Percentiles rank a stretch among this genome's conserved stretches.
Evolutionary conservation across 2,888 invertebrate species (phyloP).

Genomic region (Eudemis profundana): DNA sequence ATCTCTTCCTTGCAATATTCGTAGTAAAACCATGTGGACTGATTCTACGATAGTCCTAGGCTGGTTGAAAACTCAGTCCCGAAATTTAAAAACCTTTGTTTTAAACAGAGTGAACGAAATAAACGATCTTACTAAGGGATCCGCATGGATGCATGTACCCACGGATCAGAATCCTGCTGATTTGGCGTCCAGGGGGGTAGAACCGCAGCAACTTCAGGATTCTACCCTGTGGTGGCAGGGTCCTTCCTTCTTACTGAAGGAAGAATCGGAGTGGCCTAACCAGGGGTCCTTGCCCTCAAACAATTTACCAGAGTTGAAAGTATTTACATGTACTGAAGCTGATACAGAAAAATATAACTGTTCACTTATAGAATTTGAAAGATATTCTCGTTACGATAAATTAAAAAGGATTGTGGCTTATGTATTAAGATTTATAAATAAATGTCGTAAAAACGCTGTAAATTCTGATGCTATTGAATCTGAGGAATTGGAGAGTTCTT

Average conservation of each 20-base stretch:
- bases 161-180: too few species aligned
- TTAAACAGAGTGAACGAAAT: background rate
- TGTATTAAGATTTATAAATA: too few species aligned
- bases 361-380: background rate
- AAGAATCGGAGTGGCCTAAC: background rate
- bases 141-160: too few species aligned
- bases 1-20: too few species aligned
- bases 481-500: background rate
- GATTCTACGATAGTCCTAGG: conserved; percentile 1
- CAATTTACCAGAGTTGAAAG: background rate
- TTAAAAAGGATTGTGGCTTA: background rate
- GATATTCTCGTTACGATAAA: background rate
- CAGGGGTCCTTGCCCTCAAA: background rate
- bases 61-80: too few species aligned
- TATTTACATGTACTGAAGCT: background rate
- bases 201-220: background rate
- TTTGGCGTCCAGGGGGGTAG: background rate
- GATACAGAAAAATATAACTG: background rate
- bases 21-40: background rate
- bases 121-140: too few species aligned
- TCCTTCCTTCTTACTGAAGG: background rate
- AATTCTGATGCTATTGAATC: background rate
- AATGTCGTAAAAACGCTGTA: background rate
- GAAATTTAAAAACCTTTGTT: conserved; percentile 5
- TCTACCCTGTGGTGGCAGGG: background rate